Base-by-base conservation (phyloP, 2,888 invertebrate genomes). In the Eupsilia transversa region DNA sequence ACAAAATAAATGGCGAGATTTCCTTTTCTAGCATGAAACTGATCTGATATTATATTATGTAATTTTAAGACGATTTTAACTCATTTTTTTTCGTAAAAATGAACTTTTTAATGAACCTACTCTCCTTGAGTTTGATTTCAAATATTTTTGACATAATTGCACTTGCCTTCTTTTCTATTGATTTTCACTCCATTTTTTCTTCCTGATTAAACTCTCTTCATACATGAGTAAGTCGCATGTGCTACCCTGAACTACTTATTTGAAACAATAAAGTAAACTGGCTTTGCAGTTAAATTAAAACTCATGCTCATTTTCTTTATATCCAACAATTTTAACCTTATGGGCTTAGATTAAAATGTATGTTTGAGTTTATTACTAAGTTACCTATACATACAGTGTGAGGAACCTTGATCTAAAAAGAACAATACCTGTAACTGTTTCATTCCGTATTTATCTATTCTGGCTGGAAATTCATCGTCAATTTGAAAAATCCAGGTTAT, bases 391-490 rank as follows among this genome's bases (percentile, higher is more conserved):
- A 27, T 23, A 30, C 3, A 41, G 30, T 17, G 23, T 27, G 57
- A 38, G 5, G 3, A n/a, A n/a, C 9, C 2, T 41, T 27, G 27
- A 38, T 59, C 3, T 38, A 46, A 30, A 59, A 23, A 35, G 10
- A 1, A 33, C 30, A 23, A 43, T 78, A 84, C 82, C 82, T 85
- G 74, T 73, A 88, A 86, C 81, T 88, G 82, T 80, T 85, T 88
- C 20, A 67, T 35, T 52, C 59, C 68, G 30, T 87, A 69, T 87
- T 93, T 94, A 81, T 95, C 94, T 69, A 93, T 92, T 85, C 94
- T 92, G 38, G 90, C 84, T 2, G 96, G 96, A 84, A 93, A 96
- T 78, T 94, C 94, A 52, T 96, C 95, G 52, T 96, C 96, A 54
- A 96, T 92, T 71, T 91, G 86, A 86, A 96, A 96, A 79, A 79